phyloP scores from a whole-genome alignment of 2,888 invertebrate genomes.

The Apeira syringaria region DNA sequence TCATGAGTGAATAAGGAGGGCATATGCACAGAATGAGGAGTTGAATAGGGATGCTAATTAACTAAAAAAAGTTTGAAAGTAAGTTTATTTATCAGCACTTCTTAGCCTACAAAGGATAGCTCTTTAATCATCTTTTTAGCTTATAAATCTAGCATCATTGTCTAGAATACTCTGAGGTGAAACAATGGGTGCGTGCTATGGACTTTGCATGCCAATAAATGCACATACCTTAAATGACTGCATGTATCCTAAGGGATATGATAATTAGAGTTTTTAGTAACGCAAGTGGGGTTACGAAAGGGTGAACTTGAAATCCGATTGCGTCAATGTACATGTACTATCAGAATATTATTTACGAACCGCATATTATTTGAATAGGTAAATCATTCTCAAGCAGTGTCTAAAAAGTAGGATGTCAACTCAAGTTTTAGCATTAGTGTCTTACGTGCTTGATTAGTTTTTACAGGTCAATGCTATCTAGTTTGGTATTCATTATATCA shows the following conservation, averaged over 20 bases:
- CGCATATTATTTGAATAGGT: too few species aligned
- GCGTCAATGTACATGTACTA: not conserved
- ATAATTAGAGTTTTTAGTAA: constrained; percentile 14
- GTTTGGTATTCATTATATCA: too few species aligned
- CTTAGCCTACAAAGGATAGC: constrained; percentile 3
- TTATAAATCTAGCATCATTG: constrained; percentile 20
- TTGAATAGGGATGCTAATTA: too few species aligned
- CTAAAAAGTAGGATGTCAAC: too few species aligned
- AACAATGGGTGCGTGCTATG: constrained; percentile 17
- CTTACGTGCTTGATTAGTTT: too few species aligned
- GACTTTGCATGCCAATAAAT: constrained; percentile 17
- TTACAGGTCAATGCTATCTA: too few species aligned
- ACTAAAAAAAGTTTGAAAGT: too few species aligned
- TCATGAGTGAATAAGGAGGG: too few species aligned
- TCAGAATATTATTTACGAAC: too few species aligned
- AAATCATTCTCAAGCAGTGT: too few species aligned
- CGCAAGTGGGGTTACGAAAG: constrained; percentile 10
- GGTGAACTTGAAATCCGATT: constrained; percentile 9
- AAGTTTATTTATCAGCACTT: not conserved
- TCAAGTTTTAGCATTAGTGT: too few species aligned
- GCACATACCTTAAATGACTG: constrained; percentile 16
- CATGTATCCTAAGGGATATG: constrained; percentile 15
- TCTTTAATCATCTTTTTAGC: constrained; percentile 10
- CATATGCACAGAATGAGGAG: too few species aligned
- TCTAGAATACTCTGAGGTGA: constrained; percentile 17